Base-by-base conservation (phyloP, 2,888 invertebrate genomes). In the Actias luna region DNA sequence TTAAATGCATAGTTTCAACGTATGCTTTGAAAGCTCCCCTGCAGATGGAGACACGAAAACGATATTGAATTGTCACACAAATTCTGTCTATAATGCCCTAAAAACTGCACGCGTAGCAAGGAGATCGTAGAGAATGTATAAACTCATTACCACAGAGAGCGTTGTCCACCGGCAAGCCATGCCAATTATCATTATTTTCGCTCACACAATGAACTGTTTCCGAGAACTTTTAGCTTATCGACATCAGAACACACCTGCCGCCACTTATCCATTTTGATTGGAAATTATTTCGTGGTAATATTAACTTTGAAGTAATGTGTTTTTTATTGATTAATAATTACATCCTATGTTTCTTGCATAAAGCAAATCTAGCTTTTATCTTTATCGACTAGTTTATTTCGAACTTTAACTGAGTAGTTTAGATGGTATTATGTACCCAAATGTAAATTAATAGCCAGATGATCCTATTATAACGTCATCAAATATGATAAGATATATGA, bases 201-300 rank as follows among this genome's bases (percentile, higher is more conserved):
- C 80, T 76, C 78, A 78, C 75, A 85, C 84, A 86, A 83, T 82
- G 79, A 75, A 69, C 78, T 55, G 79, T 75, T 88, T 87, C 87
- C 78, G 70, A 82, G 85, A 85, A 83, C 73, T 76, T 77, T 76
- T 76, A 74, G 77, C 74, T 79, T 78, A 75, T 76, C 94, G 72
- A 93, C 84, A 61, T 65, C 69, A 68, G 65, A 64, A 93, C 93
- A 95, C 96, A 96, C 72, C 96, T 95, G 91, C 94, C 64, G 77
- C 77, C 77, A 77, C 76, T 77, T 79, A 74, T 74, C 78, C 60
- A 66, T 76, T 76, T 75, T 69, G 71, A 75, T 73, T 69, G 73
- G 65, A 58, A 63, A 68, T 59, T 22, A 59, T 62, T 60, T 22
- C 25, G 27, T 16, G 18, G 39, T 59, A 59, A 27, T 59, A 27